Conservation (phyloP, 2,113 vertebrate species). For the Melanerpes formicivorus region DNA sequence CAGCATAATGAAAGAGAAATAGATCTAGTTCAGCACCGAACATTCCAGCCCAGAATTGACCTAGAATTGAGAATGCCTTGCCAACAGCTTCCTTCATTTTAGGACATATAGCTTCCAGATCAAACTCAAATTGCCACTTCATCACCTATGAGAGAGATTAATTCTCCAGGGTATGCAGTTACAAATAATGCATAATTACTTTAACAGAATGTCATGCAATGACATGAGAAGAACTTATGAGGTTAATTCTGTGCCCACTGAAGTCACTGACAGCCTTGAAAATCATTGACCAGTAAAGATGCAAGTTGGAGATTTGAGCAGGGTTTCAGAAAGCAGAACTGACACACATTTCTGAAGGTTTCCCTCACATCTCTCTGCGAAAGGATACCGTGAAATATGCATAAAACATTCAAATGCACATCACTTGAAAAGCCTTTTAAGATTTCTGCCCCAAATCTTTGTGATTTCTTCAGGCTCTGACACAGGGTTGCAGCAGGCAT, state of each 20-base stretch:
- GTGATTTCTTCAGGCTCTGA: not conserved
- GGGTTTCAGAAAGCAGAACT: not conserved
- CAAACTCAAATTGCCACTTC: not conserved
- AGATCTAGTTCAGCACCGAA: not conserved
- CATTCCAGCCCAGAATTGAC: not conserved
- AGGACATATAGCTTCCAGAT: not conserved
- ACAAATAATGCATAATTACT: not conserved
- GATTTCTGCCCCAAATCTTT: not conserved
- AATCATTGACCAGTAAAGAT: not conserved
- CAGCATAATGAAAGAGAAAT: slow-evolving; percentile 23
- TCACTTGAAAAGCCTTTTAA: not conserved
- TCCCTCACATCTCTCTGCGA: not conserved
- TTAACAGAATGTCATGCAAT: not conserved
- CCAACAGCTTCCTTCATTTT: not conserved
- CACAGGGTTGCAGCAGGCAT: fast-evolving
- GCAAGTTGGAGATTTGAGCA: not conserved
- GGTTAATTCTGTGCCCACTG: not conserved
- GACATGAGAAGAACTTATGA: not conserved
- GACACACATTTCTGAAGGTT: not conserved
- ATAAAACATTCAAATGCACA: not conserved
- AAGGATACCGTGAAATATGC: not conserved
- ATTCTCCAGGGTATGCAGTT: not conserved
- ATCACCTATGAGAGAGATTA: not conserved
- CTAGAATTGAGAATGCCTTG: not conserved
- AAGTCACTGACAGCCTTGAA: not conserved